Base-by-base conservation (phyloP, 2,797 vertebrate species). In the Poecile montanus region DNA sequence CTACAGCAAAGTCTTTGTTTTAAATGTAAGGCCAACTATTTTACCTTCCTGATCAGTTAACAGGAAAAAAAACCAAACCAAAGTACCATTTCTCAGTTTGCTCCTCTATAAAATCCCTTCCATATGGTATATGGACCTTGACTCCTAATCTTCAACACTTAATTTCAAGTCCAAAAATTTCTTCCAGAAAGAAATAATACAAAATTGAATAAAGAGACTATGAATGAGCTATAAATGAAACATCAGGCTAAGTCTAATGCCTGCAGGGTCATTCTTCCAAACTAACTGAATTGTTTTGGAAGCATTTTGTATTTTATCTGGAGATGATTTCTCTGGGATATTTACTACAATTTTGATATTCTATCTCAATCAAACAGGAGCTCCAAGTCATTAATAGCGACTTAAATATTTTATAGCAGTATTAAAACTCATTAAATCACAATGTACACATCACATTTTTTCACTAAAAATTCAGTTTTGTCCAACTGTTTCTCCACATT, bases 161-260 rank as follows among this genome's bases (percentile, higher is more conserved):
- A 93, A 93, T 91, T 97, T 91, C 75, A 94, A 93, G 67, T 95
- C 93, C 66, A 79, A 93, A 73, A 54, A 79, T 91, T 94, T 93
- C 77, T 94, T 86, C 78, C 94, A 94, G 40, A 87, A 89, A 87
- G 53, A 97, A 86, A 85, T 61, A 91, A 87, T 29, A 81, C 25
- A 94, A 91, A 63, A 86, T 73, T 95, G 78, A 95, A 67, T 61
- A 78, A 90, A 80, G 40, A 62, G 80, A 71, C 74, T 63, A 75
- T 12, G 61, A 80, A 94, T 48, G 91, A 94, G 30, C 30, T 75
- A 92, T 68, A 77, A 85, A 74, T 86, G 78, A 95, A 94, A 93
- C 75, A 90, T 61, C 61, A 71, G 40, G 85, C 60, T 75, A 77
- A 68, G 67, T 51, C 68, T 86, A 83, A 88, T 89, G 86, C 94